These are phyloP conservation scores for Heterodera carotae DNA, from an alignment of 1,140 invertebrate genomes.

Conservation along the genomic window DNA sequence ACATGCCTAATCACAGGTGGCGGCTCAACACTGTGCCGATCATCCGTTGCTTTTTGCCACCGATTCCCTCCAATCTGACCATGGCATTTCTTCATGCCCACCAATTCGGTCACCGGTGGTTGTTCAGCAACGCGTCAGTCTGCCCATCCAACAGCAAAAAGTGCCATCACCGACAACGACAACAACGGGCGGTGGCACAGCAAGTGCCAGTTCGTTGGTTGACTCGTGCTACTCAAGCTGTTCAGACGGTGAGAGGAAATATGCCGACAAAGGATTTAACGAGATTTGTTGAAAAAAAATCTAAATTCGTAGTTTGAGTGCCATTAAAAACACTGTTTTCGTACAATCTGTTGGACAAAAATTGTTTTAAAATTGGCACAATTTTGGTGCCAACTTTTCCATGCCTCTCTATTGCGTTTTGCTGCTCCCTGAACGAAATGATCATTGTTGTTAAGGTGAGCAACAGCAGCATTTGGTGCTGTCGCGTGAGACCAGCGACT, in stretches of 20 bases:
- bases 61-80: not conserved
- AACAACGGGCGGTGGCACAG: not conserved
- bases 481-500: constrained; percentile 33
- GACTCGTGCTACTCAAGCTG: constrained; percentile 45
- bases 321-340: too few relatives aligned
- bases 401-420: too few relatives aligned
- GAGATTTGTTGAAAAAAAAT: not conserved
- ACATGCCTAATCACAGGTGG: not conserved
- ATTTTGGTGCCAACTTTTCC: not conserved
- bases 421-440: too few relatives aligned
- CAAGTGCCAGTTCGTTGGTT: constrained; percentile 9
- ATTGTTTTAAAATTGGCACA: not conserved
- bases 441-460: not conserved
- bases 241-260: constrained; percentile 1
- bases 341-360: too few relatives aligned
- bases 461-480: constrained; percentile 34
- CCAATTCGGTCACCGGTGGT: not conserved
- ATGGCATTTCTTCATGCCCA: not conserved
- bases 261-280: too few relatives aligned
- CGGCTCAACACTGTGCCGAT: constrained; percentile 21
- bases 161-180: too few relatives aligned
- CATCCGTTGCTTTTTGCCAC: constrained; percentile 35
- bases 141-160: not conserved
- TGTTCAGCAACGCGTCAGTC: not conserved
- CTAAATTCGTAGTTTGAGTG: too few relatives aligned